Conservation (phyloP, 2,113 vertebrate species). For the Epinephelus fuscoguttatus region DNA sequence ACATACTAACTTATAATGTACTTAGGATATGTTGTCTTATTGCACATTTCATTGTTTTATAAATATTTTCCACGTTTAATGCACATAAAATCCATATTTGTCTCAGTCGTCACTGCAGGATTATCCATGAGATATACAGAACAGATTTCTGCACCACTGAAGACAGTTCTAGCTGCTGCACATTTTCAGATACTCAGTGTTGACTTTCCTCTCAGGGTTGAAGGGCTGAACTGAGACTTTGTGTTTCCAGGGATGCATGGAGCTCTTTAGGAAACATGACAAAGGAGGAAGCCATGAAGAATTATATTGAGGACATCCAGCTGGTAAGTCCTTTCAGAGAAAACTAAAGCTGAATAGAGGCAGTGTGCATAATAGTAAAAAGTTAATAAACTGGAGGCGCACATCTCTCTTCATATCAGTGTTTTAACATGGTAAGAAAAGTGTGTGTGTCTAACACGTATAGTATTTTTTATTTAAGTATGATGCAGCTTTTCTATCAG, state of each 20-base stretch:
- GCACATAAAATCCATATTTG: neutral
- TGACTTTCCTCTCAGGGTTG: neutral
- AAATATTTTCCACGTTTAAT: neutral
- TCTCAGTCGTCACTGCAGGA: neutral
- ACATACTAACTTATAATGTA: no score
- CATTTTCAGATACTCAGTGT: slow-evolving; percentile 6
- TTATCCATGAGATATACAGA: neutral
- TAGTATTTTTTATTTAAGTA: neutral
- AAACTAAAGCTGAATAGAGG: slow-evolving; percentile 22
- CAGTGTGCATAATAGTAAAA: slow-evolving; percentile 22
- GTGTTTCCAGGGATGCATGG: slow-evolving; percentile 93
- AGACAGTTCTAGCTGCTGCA: neutral
- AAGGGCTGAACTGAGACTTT: slow-evolving; percentile 42
- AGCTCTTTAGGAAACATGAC: slow-evolving; percentile 94
- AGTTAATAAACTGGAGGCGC: neutral
- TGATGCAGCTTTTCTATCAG: no score
- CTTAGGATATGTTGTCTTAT: neutral
- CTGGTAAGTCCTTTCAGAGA: slow-evolving; percentile 84
- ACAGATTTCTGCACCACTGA: neutral
- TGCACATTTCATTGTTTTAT: neutral
- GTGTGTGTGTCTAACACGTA: neutral
- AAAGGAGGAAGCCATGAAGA: slow-evolving; percentile 96
- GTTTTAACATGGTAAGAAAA: neutral
- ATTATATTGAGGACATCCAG: slow-evolving; percentile 97
- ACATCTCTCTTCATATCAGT: neutral